phyloP scores from a whole-genome alignment of 2,113 vertebrate species.

The Microtus montanus region DNA sequence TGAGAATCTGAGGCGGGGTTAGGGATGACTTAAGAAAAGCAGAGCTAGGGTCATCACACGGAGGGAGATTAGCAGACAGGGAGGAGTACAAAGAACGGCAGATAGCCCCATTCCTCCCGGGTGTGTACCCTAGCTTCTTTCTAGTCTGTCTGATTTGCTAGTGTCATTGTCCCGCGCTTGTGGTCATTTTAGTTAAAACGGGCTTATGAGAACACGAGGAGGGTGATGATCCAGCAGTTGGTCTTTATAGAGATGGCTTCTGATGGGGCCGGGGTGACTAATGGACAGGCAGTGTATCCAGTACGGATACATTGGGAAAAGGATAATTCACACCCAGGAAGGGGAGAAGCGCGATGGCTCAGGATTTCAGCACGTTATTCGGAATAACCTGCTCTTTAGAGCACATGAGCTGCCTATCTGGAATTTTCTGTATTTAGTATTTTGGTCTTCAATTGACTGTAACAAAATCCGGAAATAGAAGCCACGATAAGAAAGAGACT shows the following conservation, averaged over 20 bases:
- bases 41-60: neutral
- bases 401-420: neutral
- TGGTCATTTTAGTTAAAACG: neutral
- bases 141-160: neutral
- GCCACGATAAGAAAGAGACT: neutral
- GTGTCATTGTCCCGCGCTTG: too few species aligned
- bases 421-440: neutral
- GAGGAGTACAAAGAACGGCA: neutral
- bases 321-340: neutral
- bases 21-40: neutral
- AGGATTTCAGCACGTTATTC: neutral
- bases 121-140: neutral
- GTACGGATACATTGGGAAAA: neutral
- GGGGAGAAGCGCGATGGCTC: neutral
- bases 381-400: neutral
- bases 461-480: constrained; percentile 4
- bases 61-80: neutral
- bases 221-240: neutral
- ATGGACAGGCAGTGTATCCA: neutral
- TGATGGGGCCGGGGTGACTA: neutral
- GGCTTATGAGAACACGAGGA: neutral
- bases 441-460: neutral
- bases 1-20: neutral
- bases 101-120: neutral
- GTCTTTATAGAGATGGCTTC: neutral